Percentiles rank a stretch among this genome's conserved stretches.
phyloP scores from a whole-genome alignment of 2,888 invertebrate species.

The Tolmerus cingulatus region DNA sequence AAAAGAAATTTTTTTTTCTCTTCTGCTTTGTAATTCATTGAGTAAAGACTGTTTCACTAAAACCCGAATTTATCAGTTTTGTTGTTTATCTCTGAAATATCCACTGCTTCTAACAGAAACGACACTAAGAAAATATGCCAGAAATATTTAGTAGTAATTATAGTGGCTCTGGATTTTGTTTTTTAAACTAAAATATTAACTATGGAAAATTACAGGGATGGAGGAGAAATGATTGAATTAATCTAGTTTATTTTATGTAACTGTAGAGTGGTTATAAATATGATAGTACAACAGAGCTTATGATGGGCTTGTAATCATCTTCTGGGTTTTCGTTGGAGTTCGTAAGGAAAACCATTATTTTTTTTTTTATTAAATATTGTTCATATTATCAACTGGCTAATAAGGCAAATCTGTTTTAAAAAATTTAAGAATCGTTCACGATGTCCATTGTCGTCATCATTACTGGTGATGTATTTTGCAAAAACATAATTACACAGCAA shows the following conservation, averaged over 20 bases:
- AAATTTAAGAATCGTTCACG: not conserved
- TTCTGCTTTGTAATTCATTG: too few species aligned
- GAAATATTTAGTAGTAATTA: not conserved
- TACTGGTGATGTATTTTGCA: not conserved
- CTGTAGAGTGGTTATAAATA: not conserved
- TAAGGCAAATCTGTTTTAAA: not conserved
- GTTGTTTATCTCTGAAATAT: too few species aligned
- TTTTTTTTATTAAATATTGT: not conserved
- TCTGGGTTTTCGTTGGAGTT: not conserved
- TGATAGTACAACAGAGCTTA: not conserved
- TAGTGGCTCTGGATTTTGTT: not conserved
- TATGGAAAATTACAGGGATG: not conserved
- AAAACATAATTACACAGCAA: not conserved
- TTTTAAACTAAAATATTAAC: not conserved
- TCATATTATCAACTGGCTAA: not conserved
- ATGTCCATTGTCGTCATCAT: not conserved
- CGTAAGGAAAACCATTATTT: not conserved
- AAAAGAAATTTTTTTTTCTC: too few species aligned
- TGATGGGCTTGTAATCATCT: not conserved
- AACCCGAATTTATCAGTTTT: too few species aligned
- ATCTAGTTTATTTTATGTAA: not conserved
- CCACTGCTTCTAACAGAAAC: too few species aligned
- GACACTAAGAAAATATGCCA: not conserved
- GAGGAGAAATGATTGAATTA: not conserved
- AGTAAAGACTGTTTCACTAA: too few species aligned